Conservation (phyloP, 2,797 vertebrate species). For the Tadarida brasiliensis region DNA sequence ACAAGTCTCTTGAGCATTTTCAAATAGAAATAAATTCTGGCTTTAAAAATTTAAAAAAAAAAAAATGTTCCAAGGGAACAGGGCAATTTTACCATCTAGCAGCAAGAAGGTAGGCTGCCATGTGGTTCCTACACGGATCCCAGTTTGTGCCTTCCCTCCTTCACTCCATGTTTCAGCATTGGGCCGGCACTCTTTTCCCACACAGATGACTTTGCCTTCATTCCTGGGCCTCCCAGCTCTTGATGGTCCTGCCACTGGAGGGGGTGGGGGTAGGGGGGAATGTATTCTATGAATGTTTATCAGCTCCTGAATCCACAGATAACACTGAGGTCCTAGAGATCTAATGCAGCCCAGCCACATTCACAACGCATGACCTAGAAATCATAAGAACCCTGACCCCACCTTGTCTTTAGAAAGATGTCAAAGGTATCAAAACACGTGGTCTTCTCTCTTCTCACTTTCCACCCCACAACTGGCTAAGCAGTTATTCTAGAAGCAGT, state of each 20-base stretch:
- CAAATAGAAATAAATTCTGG: too few species aligned
- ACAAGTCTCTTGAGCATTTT: too few species aligned
- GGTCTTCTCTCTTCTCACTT: not conserved
- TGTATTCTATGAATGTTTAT: not conserved
- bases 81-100: not conserved
- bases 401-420: not conserved
- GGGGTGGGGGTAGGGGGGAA: not conserved
- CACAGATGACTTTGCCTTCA: not conserved
- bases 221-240: not conserved
- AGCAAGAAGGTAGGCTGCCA: not conserved
- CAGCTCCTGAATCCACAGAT: not conserved
- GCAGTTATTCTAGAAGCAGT: not conserved
- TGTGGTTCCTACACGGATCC: not conserved
- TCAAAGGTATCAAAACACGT: not conserved
- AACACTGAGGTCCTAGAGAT: not conserved
- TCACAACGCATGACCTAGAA: not conserved
- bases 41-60: too few species aligned
- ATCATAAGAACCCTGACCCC: not conserved
- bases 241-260: not conserved
- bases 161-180: not conserved
- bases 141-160: not conserved
- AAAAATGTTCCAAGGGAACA: not conserved
- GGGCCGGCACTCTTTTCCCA: not conserved
- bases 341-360: not conserved
- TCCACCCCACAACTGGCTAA: not conserved